These are phyloP conservation scores for Metopolophium dirhodum DNA, from an alignment of 1,140 invertebrate genomes.

Conservation along the genomic window DNA sequence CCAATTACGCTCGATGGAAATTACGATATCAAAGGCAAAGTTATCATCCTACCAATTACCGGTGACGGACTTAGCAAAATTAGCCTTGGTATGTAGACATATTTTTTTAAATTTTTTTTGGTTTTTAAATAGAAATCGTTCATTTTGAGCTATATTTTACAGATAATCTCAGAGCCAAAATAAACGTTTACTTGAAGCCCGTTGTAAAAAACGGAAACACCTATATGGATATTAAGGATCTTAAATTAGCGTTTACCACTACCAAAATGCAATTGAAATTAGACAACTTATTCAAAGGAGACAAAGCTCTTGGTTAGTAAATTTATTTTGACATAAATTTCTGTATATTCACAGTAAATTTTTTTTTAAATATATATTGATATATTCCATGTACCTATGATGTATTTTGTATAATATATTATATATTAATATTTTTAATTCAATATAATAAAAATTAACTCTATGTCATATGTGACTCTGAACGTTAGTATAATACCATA, in stretches of 20 bases:
- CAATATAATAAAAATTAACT: neutral
- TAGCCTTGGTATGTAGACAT: constrained; percentile 59
- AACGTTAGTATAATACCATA: neutral
- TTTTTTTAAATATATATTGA: neutral
- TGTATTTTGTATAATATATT: neutral
- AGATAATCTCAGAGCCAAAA: constrained; percentile 59
- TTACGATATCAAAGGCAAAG: constrained; percentile 61
- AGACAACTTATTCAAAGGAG: constrained; percentile 61
- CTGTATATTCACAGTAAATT: neutral
- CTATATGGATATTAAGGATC: constrained; percentile 58
- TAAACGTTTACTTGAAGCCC: constrained; percentile 55
- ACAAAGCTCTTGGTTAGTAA: constrained; percentile 60
- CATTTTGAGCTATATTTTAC: constrained; percentile 40
- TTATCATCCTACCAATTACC: constrained; percentile 61
- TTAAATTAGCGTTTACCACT: constrained; percentile 59
- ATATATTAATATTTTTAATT: neutral
- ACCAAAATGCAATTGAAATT: constrained; percentile 58
- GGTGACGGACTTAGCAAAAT: constrained; percentile 60
- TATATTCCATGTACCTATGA: neutral
- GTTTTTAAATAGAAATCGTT: neutral
- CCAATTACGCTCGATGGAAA: constrained; percentile 58
- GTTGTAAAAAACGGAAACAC: constrained; percentile 56
- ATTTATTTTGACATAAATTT: neutral
- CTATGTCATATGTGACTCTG: no score
- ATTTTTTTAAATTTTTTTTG: neutral